Evolutionary conservation across 2,113 vertebrate species (phyloP).

Genomic region (Tupaia chinensis): DNA sequence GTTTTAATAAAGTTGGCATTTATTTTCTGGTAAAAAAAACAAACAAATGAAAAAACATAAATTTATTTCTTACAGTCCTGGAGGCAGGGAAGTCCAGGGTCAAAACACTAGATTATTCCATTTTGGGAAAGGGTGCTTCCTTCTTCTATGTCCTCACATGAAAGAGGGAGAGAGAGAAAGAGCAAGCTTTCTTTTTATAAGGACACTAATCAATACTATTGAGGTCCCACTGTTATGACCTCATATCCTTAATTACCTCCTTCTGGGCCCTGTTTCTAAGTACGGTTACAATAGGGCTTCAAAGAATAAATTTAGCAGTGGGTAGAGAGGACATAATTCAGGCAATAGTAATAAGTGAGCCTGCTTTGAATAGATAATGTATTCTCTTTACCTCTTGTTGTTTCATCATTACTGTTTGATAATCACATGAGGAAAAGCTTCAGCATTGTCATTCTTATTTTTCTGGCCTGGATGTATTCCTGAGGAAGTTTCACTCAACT

Average conservation of each 20-base stretch:
- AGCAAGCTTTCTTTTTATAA: neutral
- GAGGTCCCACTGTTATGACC: neutral
- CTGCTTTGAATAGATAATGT: neutral
- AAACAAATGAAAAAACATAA: neutral
- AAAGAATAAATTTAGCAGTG: neutral
- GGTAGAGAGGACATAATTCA: neutral
- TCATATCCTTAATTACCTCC: neutral
- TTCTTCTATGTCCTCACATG: neutral
- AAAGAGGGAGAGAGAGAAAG: neutral
- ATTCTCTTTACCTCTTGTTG: neutral
- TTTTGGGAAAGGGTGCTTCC: neutral
- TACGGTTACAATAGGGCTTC: neutral
- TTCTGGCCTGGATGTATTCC: neutral
- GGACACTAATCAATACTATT: neutral
- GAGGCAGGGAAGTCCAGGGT: neutral
- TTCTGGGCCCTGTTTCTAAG: neutral
- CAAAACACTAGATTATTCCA: neutral
- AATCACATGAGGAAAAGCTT: neutral
- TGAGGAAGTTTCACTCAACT: neutral
- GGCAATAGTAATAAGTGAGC: neutral
- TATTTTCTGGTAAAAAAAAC: too few relatives aligned
- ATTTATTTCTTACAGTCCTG: neutral
- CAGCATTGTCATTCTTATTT: constrained; percentile 5
- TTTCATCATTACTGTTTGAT: neutral
- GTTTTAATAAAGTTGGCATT: too few relatives aligned